Evolutionary conservation across 2,888 invertebrate species (phyloP).

Genomic region (Itoplectis maculator): DNA sequence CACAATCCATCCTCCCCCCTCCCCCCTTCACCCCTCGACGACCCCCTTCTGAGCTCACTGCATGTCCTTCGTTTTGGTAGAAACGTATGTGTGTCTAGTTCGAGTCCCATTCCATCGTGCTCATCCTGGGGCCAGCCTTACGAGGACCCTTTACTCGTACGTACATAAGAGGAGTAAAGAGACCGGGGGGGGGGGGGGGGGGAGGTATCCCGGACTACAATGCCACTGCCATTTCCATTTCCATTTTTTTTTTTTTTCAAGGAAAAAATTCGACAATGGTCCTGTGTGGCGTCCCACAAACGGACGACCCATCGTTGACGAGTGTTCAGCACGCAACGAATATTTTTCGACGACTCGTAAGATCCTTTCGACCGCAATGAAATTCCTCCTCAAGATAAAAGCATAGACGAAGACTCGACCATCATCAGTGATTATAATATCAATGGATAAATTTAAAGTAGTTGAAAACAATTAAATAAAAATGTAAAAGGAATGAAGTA

Average conservation of each 20-base stretch:
- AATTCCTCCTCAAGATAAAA: neutral
- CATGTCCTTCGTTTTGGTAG: slow-evolving; percentile 26
- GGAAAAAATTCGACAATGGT: slow-evolving; percentile 34
- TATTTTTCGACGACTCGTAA: neutral
- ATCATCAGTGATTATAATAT: neutral
- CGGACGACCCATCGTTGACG: neutral
- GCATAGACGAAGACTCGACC: neutral
- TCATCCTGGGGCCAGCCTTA: neutral
- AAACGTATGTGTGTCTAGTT: slow-evolving; percentile 65
- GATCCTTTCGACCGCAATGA: neutral
- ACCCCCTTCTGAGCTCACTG: too few relatives aligned
- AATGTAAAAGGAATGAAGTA: slow-evolving; percentile 18
- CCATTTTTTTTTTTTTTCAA: slow-evolving; percentile 19
- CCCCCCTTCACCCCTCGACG: slow-evolving; percentile 25
- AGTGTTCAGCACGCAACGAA: slow-evolving; percentile 5
- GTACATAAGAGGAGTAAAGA: slow-evolving; percentile 9
- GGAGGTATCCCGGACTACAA: slow-evolving; percentile 17
- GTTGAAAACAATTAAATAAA: neutral
- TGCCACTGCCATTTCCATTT: neutral
- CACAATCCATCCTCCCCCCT: slow-evolving; percentile 26
- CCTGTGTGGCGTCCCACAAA: slow-evolving; percentile 13
- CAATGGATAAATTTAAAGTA: neutral
- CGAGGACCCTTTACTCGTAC: slow-evolving; percentile 32
- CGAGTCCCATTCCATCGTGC: slow-evolving; percentile 44
- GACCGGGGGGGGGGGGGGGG: neutral